Base-by-base conservation (phyloP, 2,888 invertebrate species). In the Plebejus argus region DNA sequence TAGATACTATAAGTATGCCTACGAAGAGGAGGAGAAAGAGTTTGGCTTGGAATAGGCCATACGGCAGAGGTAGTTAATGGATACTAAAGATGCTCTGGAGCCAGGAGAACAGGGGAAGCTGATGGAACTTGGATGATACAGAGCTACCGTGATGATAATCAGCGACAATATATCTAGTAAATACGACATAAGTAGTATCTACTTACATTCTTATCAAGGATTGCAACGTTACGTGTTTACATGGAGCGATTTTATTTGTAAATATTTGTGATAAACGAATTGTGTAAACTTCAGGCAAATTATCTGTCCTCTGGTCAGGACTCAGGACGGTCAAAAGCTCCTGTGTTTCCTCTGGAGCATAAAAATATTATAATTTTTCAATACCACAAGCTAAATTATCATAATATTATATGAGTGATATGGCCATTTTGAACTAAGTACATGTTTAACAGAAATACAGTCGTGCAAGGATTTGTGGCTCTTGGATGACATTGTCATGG, bases 271-370 rank as follows among this genome's bases (percentile, higher is more conserved):
- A 72, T 72, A 72, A 72, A 74, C 49, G 53, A 53, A 28, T 74
- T 74, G 74, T 74, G 74, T 49, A 74, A 74, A 53, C 74, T 74
- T 53, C 20, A 53, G 53, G n/a, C 35, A 71, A 71, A 70, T 71
- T 71, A 45, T 72, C n/a, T 20, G 39, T 15, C 39, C 72, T 12
- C 45, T 45, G 20, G 23, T 74, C 23, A 28, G 6, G 71, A 20
- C n/a, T 39, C 10, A 18, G 49, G 53, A 53, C 20, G 74, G 74
- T 53, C 74, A 74, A 74, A 53, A 74, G 20, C 28, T 20, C 8
- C 49, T 18, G 18, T 28, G 49, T 23, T 8, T 15, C 7, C 45
- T 23, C 3, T 72, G 39, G 20, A 10, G 3, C 3, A 20, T 7
- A 28, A 33, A 28, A 70, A 53, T 53, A 53, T 10, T 53, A 53